Evolutionary conservation across 2,113 vertebrate species (phyloP), one percentile per base, ranked within the genome.

Genomic region (Hydrolagus affinis): DNA sequence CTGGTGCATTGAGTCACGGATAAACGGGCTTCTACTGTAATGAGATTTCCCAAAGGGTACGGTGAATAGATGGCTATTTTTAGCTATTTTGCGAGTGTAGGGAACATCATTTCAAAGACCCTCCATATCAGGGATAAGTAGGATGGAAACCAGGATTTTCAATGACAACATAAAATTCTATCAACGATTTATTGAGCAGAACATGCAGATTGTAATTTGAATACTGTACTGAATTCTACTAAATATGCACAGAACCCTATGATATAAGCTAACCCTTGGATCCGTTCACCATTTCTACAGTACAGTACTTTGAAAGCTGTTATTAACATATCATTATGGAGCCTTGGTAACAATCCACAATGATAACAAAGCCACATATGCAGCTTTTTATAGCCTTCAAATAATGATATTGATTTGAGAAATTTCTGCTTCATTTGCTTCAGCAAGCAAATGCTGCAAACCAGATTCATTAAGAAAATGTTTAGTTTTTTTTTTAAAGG

Each of bases 311-410:
- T 66, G 28, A 66, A 66, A 66, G 62, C 28, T 32, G 17, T 83
- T 66, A 64, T 64, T 56, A 80, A 60, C 23, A 64, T 23, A 15
- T 64, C 59, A 62, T 80, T 80, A 30, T 25, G 14, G 17, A 75
- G 73, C 73, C 73, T 75, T 75, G 32, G 32, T 80, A 80, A 59
- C 23, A 80, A 80, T 64, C 8, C 73, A 56, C 57, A 44, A 60
- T 62, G 28, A 75, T 62, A 25, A 80, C 62, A 64, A 25, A 80
- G 57, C 76, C 76, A 8, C 23, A 60, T 80, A 28, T 64, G 59
- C 76, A 25, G 23, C 23, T 0, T 80, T 62, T 80, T 62, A 62
- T 59, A 62, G 56, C 14, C 21, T 60, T 78, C 30, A 12, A 78
- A 78, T 78, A 60, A 78, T 60, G n/a, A 78, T 11, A 60, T 60